Evolutionary conservation across 2,888 invertebrate genomes (phyloP).

Genomic region (Brachyptera putata): DNA sequence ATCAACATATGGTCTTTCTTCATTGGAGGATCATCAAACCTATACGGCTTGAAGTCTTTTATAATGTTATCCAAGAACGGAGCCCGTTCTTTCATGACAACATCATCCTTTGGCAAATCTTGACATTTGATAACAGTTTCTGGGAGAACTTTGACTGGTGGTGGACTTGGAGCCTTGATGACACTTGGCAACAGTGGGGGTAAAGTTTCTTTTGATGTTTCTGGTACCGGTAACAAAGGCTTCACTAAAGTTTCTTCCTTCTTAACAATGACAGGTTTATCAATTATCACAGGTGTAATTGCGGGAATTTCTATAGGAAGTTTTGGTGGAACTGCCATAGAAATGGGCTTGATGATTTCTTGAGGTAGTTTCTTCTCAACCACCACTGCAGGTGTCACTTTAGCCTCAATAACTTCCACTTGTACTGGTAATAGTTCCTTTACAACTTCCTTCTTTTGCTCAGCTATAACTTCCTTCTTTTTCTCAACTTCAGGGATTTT

Average conservation of each 20-base stretch:
- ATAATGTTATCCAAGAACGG: not conserved
- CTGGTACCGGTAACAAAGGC: no score
- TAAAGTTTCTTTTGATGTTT: not conserved
- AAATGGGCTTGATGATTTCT: no score
- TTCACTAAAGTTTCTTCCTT: not conserved
- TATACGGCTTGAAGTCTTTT: constrained; percentile 4
- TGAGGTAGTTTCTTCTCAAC: not conserved
- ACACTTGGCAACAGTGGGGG: constrained; percentile 35
- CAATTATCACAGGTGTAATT: not conserved
- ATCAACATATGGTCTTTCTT: not conserved
- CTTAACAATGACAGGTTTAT: not conserved
- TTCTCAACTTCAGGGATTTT: no score
- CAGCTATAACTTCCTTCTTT: no score
- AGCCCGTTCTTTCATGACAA: not conserved
- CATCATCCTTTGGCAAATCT: not conserved
- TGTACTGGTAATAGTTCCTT: no score
- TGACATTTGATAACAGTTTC: constrained; percentile 32
- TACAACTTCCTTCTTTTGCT: no score
- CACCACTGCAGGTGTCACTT: not conserved
- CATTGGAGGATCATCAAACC: not conserved
- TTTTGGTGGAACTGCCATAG: not conserved
- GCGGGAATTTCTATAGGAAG: not conserved
- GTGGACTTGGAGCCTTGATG: constrained; percentile 35
- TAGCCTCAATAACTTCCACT: no score
- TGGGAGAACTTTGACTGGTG: constrained; percentile 41